Evolutionary conservation across 2,797 vertebrate species (phyloP).

Genomic region (Enteromius trimaculatus): DNA sequence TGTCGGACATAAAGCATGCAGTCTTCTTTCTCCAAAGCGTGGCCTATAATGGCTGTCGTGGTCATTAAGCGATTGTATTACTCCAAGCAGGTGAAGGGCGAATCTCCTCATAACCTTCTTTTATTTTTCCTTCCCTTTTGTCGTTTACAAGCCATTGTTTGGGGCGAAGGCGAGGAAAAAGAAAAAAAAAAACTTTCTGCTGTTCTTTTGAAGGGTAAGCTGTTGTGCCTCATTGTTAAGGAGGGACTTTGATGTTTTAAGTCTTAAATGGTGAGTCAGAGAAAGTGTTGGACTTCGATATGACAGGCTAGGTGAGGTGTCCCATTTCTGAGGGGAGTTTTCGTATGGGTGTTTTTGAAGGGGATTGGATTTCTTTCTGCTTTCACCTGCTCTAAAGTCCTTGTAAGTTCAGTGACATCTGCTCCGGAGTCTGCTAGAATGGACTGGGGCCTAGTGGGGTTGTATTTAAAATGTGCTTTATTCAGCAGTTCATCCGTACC

Average conservation of each 20-base stretch:
- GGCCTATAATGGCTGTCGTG: slow-evolving; percentile 73
- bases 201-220: slow-evolving; percentile 80
- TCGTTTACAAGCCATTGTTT: slow-evolving; percentile 77
- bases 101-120: slow-evolving; percentile 70
- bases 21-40: slow-evolving; percentile 52
- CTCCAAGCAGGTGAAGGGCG: slow-evolving; percentile 80
- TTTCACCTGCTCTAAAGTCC: slow-evolving; percentile 55
- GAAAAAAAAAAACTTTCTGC: slow-evolving; percentile 68
- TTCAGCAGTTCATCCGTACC: neutral
- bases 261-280: slow-evolving; percentile 80
- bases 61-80: slow-evolving; percentile 82
- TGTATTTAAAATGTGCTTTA: neutral
- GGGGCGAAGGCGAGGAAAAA: slow-evolving; percentile 40
- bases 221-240: slow-evolving; percentile 75
- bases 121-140: slow-evolving; percentile 75
- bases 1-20: slow-evolving; percentile 57
- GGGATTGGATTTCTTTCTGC: slow-evolving; percentile 45
- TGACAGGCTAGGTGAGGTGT: slow-evolving; percentile 67
- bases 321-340: slow-evolving; percentile 56
- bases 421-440: neutral
- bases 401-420: slow-evolving; percentile 23
- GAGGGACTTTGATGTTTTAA: slow-evolving; percentile 79
- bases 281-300: slow-evolving; percentile 70
- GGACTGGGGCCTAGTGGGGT: neutral
- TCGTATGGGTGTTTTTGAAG: slow-evolving; percentile 27